phyloP scores from a whole-genome alignment of 2,888 invertebrate species.

The Amblyjoppa proteus region DNA sequence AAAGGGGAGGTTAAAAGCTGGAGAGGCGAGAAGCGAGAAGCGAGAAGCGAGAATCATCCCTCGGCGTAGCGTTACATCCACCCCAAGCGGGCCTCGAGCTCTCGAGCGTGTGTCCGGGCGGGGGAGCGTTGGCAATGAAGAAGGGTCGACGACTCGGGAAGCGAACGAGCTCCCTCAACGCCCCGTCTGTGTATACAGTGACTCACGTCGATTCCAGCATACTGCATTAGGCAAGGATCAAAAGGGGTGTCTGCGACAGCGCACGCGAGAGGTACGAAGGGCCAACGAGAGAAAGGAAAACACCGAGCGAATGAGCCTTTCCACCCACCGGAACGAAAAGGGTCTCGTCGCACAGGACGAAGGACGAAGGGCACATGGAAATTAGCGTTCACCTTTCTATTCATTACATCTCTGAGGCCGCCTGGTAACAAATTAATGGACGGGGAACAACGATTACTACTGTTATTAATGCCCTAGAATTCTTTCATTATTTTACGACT shows the following conservation, averaged over 20 bases:
- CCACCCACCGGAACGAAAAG: background rate
- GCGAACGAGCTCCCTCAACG: background rate
- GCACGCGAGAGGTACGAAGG: background rate
- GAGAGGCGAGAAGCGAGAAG: background rate
- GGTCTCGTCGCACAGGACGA: background rate
- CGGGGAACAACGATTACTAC: too few species aligned
- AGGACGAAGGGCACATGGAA: too few species aligned
- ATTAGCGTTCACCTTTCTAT: too few species aligned
- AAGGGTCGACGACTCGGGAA: slow-evolving; percentile 37
- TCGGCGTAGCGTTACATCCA: slow-evolving; percentile 14
- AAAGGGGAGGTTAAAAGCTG: slow-evolving; percentile 21
- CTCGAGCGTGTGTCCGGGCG: slow-evolving; percentile 7
- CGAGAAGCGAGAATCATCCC: slow-evolving; percentile 35
- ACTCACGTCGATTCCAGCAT: slow-evolving; percentile 30
- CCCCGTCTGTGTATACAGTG: slow-evolving; percentile 12
- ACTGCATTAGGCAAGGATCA: slow-evolving; percentile 2
- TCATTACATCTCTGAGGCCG: too few species aligned
- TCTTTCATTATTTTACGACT: too few species aligned
- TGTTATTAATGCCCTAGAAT: too few species aligned
- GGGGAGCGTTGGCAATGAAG: slow-evolving; percentile 16
- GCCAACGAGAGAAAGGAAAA: background rate
- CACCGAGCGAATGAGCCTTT: slow-evolving; percentile 14
- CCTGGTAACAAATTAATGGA: too few species aligned
- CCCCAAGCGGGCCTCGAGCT: slow-evolving; percentile 9
- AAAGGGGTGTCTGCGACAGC: background rate